Conservation (phyloP, 1,140 invertebrate species). For the Diabrotica undecimpunctata region DNA sequence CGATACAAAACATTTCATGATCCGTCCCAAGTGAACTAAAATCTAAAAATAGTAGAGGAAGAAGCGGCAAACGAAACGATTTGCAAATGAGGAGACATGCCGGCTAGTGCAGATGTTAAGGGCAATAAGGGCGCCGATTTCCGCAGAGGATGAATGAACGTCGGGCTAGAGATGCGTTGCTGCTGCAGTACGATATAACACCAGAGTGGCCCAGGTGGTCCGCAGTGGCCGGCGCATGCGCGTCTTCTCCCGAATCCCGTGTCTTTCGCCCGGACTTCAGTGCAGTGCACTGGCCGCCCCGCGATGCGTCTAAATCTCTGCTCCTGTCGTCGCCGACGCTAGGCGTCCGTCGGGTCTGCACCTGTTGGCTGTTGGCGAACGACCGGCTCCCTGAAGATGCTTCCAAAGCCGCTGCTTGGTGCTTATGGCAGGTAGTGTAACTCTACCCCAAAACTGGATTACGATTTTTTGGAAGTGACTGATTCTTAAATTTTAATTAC, state of each 20-base stretch:
- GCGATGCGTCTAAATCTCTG: conserved; percentile 24
- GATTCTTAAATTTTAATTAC: no score
- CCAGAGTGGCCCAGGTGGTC: conserved; percentile 35
- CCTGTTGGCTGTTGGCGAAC: conserved; percentile 31
- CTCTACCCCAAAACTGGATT: no score
- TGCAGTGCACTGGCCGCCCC: conserved; percentile 36
- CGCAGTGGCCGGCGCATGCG: conserved; percentile 35
- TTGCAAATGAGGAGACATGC: conserved; percentile 18
- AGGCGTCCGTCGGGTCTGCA: conserved; percentile 22
- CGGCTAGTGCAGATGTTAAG: conserved; percentile 20
- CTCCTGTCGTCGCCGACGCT: conserved; percentile 7
- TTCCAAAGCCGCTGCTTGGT: neutral
- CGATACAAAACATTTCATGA: neutral
- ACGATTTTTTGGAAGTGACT: no score
- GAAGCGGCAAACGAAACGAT: conserved; percentile 6
- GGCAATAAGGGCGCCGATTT: conserved; percentile 23
- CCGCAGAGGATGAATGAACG: conserved; percentile 33
- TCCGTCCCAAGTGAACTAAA: neutral
- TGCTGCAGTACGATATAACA: conserved; percentile 32
- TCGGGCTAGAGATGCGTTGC: conserved; percentile 26
- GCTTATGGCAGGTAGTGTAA: neutral
- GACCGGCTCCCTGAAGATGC: neutral
- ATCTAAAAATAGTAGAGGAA: conserved; percentile 9
- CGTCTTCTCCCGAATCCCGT: conserved; percentile 24
- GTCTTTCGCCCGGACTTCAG: conserved; percentile 28